A percentile compares a stretch with the other conserved stretches of the same genome.
Conservation (phyloP, 2,113 vertebrate genomes). For the Perca fluviatilis region DNA sequence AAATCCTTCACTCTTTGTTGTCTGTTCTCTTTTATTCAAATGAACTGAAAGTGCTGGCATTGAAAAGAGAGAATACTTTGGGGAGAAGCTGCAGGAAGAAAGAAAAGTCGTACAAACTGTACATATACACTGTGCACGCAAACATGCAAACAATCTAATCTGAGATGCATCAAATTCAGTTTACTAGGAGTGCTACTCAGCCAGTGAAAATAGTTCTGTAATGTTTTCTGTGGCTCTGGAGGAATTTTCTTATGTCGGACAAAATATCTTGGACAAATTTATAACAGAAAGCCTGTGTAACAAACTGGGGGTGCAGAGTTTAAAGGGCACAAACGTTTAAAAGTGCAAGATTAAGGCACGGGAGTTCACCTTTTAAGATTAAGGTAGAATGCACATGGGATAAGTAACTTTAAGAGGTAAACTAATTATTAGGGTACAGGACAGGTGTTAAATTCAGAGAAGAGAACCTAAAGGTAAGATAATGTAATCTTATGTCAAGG, state of each 20-base stretch:
- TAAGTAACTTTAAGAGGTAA: neutral
- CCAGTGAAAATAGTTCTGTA: neutral
- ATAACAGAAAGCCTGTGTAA: neutral
- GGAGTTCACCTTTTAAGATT: neutral
- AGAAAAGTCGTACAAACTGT: neutral
- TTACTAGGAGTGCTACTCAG: neutral
- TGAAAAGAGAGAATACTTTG: neutral
- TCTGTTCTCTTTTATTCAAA: neutral
- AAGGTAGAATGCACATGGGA: neutral
- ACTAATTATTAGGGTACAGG: neutral
- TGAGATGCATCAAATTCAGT: neutral
- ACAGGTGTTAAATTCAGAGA: too few relatives aligned
- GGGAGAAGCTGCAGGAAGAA: neutral
- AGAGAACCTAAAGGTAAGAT: too few relatives aligned
- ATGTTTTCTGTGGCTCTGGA: conserved; percentile 2
- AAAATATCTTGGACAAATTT: neutral
- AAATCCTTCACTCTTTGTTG: conserved; percentile 9
- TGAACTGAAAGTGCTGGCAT: neutral
- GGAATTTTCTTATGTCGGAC: neutral
- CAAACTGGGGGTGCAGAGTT: neutral
- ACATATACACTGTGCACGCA: neutral
- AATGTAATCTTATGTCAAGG: too few relatives aligned
- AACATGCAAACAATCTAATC: neutral
- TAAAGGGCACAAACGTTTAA: neutral
- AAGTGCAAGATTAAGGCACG: neutral